Percentiles rank a stretch among this genome's conserved stretches.
Conservation (phyloP, 1,140 invertebrate species). For the Caenorhabditis latens region DNA sequence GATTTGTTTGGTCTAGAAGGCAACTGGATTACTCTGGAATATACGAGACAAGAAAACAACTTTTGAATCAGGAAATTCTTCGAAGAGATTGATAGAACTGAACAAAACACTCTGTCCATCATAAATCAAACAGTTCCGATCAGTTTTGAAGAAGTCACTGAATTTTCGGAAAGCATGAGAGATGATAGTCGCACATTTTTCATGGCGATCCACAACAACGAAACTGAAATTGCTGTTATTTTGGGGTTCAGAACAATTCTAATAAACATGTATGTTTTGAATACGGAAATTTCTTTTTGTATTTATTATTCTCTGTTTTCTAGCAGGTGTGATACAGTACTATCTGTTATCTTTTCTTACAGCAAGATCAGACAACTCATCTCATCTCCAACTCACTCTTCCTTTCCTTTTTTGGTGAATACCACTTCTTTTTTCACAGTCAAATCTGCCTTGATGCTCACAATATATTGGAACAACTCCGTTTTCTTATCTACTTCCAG, state of each 20-base stretch:
- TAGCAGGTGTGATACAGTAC: not conserved
- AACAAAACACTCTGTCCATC: slow-evolving; percentile 63
- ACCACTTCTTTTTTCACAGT: slow-evolving; percentile 16
- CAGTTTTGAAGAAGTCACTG: slow-evolving; percentile 56
- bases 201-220: slow-evolving; percentile 36
- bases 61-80: not conserved
- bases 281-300: too few species aligned
- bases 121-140: slow-evolving; percentile 18
- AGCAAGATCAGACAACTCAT: too few species aligned
- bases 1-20: not conserved
- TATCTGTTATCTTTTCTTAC: too few species aligned
- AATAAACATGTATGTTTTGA: not conserved
- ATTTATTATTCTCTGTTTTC: not conserved
- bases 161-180: not conserved
- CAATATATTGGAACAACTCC: slow-evolving; percentile 35
- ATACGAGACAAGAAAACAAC: not conserved
- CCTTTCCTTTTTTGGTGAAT: slow-evolving; percentile 61
- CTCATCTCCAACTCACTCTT: slow-evolving; percentile 24
- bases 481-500: not conserved
- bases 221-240: not conserved
- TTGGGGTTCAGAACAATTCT: not conserved
- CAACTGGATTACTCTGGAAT: not conserved
- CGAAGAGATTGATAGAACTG: slow-evolving; percentile 39
- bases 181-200: slow-evolving; percentile 36
- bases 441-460: slow-evolving; percentile 20